Conservation (phyloP, 2,113 vertebrate species). For the Glareola pratincola region DNA sequence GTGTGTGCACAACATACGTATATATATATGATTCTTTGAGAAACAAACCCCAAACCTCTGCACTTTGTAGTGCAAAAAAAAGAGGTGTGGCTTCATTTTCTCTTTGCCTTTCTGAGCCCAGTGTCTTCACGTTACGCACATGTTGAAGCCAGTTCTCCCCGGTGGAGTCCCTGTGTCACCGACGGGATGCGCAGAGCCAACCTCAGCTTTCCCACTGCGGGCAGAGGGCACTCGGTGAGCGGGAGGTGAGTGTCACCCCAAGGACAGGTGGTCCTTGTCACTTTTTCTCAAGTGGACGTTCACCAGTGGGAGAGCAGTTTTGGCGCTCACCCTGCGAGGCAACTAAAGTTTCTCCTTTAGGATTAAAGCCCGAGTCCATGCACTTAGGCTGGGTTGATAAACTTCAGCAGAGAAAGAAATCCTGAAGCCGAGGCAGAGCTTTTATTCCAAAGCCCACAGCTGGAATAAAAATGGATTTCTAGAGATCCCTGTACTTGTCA, state of each 20-base stretch:
- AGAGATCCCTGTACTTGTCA: neutral
- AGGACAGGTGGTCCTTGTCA: neutral
- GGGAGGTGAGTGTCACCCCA: neutral
- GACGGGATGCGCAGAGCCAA: fast-evolving
- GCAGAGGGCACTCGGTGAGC: neutral
- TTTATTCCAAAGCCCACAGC: neutral
- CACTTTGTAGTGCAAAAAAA: neutral
- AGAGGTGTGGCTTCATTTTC: neutral
- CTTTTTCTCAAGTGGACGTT: neutral
- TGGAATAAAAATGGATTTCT: neutral
- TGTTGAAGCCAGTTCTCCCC: neutral
- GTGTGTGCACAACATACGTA: fast-evolving
- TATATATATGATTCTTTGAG: neutral
- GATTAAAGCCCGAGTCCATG: neutral
- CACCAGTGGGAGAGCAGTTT: neutral
- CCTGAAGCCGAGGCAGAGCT: neutral
- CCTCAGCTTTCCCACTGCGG: neutral
- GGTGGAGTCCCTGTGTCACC: neutral
- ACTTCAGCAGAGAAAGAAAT: neutral
- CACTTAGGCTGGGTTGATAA: neutral
- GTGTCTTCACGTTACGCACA: neutral
- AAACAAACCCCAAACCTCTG: neutral
- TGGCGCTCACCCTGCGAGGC: neutral
- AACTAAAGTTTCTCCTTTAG: neutral
- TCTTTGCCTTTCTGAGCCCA: neutral